These are phyloP conservation scores for Platerodrilus igneus DNA, from an alignment of 2,888 invertebrate species.

Conservation along the genomic window DNA sequence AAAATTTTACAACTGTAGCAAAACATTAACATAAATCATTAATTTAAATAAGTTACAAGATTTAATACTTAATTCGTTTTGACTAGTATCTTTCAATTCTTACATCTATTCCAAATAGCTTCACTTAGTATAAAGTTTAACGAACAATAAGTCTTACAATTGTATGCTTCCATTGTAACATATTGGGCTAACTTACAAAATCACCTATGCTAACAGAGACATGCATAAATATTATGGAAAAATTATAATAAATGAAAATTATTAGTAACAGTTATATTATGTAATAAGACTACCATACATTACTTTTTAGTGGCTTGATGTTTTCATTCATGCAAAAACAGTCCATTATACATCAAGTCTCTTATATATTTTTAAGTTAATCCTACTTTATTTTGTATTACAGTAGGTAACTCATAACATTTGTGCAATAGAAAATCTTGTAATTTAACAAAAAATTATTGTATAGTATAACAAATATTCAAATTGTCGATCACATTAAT, in stretches of 20 bases:
- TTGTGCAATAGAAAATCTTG: conserved; percentile 28
- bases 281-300: conserved; percentile 16
- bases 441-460: too few species aligned
- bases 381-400: conserved; percentile 14
- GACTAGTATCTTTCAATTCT: conserved; percentile 18
- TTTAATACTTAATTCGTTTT: conserved; percentile 19
- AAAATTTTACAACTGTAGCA: conserved; percentile 38
- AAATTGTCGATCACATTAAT: conserved; percentile 35
- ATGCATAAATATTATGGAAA: conserved; percentile 1
- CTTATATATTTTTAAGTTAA: conserved; percentile 11
- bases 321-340: conserved; percentile 20
- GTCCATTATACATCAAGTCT: conserved; percentile 21
- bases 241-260: conserved; percentile 1
- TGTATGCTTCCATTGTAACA: too few species aligned
- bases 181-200: conserved; percentile 12
- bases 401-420: conserved; percentile 21
- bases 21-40: too few species aligned
- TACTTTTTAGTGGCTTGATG: conserved; percentile 26
- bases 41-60: conserved; percentile 5
- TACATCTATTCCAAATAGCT: too few species aligned
- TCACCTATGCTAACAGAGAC: conserved; percentile 5
- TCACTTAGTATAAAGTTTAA: too few species aligned
- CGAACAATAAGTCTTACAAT: too few species aligned
- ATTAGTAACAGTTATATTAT: not conserved
- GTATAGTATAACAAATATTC: too few species aligned